Conservation (phyloP, 1,140 invertebrate genomes). For the Rhopalosiphum maidis region DNA sequence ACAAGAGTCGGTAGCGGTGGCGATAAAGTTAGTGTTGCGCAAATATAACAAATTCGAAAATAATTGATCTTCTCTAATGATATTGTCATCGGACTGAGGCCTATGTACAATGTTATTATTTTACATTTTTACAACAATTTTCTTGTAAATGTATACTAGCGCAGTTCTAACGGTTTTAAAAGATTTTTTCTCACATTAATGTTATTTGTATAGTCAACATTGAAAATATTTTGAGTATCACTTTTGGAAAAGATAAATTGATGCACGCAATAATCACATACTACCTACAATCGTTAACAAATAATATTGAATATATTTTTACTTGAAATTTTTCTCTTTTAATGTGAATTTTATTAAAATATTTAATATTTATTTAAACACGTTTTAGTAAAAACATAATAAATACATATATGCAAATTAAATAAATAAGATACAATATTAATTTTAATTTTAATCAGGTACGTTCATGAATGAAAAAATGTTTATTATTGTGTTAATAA, state of each 20-base stretch:
- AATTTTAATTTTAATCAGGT: not conserved
- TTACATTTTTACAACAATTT: not conserved
- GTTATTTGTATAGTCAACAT: not conserved
- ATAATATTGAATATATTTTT: not conserved
- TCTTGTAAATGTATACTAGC: not conserved
- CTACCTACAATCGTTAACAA: not conserved
- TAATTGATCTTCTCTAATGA: conserved; percentile 41
- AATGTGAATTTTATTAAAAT: conserved; percentile 2
- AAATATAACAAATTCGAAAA: conserved; percentile 46
- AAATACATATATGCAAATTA: not conserved
- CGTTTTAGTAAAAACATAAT: not conserved
- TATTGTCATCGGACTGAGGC: not conserved
- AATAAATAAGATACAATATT: not conserved
- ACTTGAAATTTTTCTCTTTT: not conserved
- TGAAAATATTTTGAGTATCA: not conserved
- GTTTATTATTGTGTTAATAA: not conserved
- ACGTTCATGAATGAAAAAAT: not conserved
- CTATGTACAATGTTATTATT: not conserved
- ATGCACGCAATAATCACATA: not conserved
- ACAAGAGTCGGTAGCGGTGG: not conserved
- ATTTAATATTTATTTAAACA: not conserved
- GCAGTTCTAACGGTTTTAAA: not conserved
- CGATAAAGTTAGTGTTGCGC: not conserved
- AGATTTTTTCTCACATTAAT: not conserved
- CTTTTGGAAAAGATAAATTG: not conserved